These are phyloP conservation scores for Dromaius novaehollandiae DNA, from an alignment of 2,113 vertebrate genomes.

Conservation along the genomic window DNA sequence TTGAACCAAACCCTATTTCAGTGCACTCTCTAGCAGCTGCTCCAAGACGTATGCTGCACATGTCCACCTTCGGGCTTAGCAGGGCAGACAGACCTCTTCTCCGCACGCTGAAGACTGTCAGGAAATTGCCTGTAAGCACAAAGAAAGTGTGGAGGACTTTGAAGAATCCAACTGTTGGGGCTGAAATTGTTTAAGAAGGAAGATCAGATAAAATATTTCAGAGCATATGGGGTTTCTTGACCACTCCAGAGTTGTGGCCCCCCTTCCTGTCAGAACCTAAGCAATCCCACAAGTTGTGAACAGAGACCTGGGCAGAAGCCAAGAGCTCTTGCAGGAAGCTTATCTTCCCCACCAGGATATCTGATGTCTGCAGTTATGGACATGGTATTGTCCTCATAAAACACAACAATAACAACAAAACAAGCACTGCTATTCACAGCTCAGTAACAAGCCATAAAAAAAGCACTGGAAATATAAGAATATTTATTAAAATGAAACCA, in stretches of 20 bases:
- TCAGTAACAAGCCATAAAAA: neutral
- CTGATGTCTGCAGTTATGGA: conserved; percentile 38
- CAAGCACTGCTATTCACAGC: conserved; percentile 22
- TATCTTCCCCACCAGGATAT: conserved; percentile 10
- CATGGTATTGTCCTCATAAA: conserved; percentile 44
- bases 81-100: neutral
- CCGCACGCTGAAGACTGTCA: neutral
- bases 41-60: neutral
- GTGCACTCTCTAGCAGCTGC: neutral
- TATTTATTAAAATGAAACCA: conserved; percentile 59
- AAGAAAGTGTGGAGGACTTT: neutral
- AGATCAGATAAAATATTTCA: conserved; percentile 48
- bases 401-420: conserved; percentile 37
- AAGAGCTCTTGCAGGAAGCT: conserved; percentile 42
- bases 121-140: neutral
- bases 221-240: conserved; percentile 34
- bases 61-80: neutral
- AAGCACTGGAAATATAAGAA: conserved; percentile 10
- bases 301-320: neutral
- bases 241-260: neutral
- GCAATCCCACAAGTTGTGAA: conserved; percentile 56
- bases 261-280: neutral
- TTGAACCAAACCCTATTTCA: neutral
- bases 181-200: neutral
- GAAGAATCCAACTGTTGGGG: neutral